Conservation (phyloP, 1,140 invertebrate genomes). For the Chrysomallon squamiferum region DNA sequence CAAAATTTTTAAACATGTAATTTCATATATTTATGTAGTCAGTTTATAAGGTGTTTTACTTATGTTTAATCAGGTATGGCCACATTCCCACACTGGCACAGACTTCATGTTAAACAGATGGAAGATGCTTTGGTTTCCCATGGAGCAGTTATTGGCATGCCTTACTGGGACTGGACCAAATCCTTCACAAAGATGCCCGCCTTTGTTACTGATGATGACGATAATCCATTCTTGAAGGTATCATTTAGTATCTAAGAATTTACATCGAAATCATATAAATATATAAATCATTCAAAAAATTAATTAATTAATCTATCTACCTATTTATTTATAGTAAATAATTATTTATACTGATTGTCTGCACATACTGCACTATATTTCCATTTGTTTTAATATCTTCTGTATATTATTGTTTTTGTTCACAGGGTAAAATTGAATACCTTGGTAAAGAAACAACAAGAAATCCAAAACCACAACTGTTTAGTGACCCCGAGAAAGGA, state of each 20-base stretch:
- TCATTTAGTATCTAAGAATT: too few species aligned
- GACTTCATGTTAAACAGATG: constrained; percentile 14
- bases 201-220: constrained; percentile 13
- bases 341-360: too few species aligned
- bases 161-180: constrained; percentile 39
- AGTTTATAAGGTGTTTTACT: too few species aligned
- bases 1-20: too few species aligned
- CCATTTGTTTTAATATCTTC: too few species aligned
- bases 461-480: constrained; percentile 12
- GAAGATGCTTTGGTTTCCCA: constrained; percentile 15
- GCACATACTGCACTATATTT: too few species aligned
- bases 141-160: constrained; percentile 24
- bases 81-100: constrained; percentile 33
- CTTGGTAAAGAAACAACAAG: constrained; percentile 6
- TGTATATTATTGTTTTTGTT: too few species aligned
- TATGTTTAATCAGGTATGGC: constrained; percentile 25
- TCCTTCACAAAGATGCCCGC: constrained; percentile 21
- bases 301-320: too few species aligned
- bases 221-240: constrained; percentile 14
- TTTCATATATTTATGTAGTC: too few species aligned
- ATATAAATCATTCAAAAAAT: too few species aligned
- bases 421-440: constrained; percentile 6
- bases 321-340: too few species aligned
- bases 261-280: too few species aligned
- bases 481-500: constrained; percentile 21